Base-by-base conservation (phyloP, 1,140 invertebrate genomes). In the Penaeus vannamei region DNA sequence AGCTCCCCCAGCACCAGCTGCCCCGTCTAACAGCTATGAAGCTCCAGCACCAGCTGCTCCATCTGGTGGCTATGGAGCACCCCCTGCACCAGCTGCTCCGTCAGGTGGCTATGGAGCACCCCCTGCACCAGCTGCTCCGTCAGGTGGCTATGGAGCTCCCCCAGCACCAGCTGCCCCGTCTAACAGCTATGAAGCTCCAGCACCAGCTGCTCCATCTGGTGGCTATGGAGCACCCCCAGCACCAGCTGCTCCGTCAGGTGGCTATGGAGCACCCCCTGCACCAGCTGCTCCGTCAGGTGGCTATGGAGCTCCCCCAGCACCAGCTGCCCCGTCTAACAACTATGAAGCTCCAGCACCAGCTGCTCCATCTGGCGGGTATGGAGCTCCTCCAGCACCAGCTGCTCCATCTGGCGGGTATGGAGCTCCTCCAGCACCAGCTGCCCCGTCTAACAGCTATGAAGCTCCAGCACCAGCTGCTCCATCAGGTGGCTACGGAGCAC, bases 221-320 rank as follows among this genome's bases (percentile, higher is more conserved):
- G 36, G 69, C 5, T 76, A 76, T 29, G 69, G 66, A 72, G n/a
- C 66, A 23, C 66, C 66, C n/a, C n/a, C 20, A 76, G 69, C 69
- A 0, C 69, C 69, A 29, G 26, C n/a, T 76, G 20, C 69, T 0
- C 19, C 26, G 14, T 26, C 23, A 7, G 26, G 12, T 8, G 17
- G 14, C 0, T 76, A 76, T 29, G 69, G 69, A 76, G 26, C 69
- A 3, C 69, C 69, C 2, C 17, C 19, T 5, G 69, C 69, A 17
- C 69, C 69, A 5, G n/a, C n/a, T 76, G 46, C 8, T 8, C 69
- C 69, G 0, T 32, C 26, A 0, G 8, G 32, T 22, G 26, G 69
- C 23, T 76, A 76, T 76, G 69, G n/a, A 22, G 26, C 69, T 8
- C 66, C 66, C 0, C 17, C 19, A 76, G 69, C 23, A 2, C 69